A percentile compares a stretch with the other conserved stretches of the same genome.
Evolutionary conservation across 2,797 vertebrate genomes (phyloP).

Genomic region (Myiotriccus ornatus): DNA sequence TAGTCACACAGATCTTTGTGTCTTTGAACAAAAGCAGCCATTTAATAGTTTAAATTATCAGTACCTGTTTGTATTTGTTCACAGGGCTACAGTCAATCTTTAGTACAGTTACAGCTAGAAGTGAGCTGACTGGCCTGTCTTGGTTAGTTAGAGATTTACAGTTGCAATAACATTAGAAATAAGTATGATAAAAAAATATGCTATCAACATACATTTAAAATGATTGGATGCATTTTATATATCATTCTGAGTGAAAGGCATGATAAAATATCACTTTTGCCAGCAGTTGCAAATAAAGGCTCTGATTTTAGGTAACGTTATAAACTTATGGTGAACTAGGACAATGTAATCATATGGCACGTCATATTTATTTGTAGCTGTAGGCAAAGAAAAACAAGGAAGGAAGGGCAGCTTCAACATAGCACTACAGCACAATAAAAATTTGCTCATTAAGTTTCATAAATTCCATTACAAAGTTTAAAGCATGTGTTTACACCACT

Average conservation of each 20-base stretch:
- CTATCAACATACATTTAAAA: constrained; percentile 9
- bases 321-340: constrained; percentile 27
- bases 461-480: constrained; percentile 62
- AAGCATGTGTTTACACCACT: constrained; percentile 41
- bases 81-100: neutral
- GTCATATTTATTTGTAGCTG: constrained; percentile 62
- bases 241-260: neutral
- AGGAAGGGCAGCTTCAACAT: neutral
- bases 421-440: constrained; percentile 28
- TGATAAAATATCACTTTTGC: constrained; percentile 1
- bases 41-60: neutral
- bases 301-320: constrained; percentile 22
- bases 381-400: constrained; percentile 50
- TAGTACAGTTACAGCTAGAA: neutral
- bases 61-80: neutral
- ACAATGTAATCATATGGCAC: constrained; percentile 49
- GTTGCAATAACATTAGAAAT: neutral
- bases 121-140: neutral
- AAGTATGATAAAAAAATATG: neutral
- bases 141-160: neutral
- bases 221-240: neutral
- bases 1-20: neutral
- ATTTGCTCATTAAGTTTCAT: constrained; percentile 59
- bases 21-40: neutral
- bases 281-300: constrained; percentile 34